Evolutionary conservation across 2,797 vertebrate species (phyloP).

Genomic region (Mycteria americana): DNA sequence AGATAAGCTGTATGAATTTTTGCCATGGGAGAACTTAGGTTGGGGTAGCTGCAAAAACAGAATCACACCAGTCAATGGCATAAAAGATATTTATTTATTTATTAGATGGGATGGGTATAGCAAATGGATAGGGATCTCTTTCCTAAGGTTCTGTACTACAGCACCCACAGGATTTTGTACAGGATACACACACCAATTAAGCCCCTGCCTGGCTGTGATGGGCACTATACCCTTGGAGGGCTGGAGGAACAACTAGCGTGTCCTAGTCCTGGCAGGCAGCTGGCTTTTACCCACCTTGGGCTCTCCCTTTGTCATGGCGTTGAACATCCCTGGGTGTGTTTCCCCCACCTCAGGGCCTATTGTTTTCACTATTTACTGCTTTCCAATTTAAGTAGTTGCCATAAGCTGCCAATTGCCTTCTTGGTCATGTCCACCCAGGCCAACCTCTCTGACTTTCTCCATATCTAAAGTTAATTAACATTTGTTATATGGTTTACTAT

Average conservation of each 20-base stretch:
- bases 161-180: neutral
- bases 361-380: neutral
- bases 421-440: neutral
- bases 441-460: neutral
- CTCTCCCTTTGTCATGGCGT: neutral
- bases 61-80: neutral
- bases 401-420: neutral
- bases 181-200: neutral
- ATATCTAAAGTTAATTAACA: neutral
- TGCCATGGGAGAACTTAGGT: neutral
- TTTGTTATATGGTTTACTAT: neutral
- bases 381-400: neutral
- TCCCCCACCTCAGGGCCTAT: neutral
- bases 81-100: neutral
- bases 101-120: neutral
- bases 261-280: neutral
- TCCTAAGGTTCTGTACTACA: neutral
- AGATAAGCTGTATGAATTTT: neutral
- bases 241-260: rapidly evolving
- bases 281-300: neutral
- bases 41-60: neutral
- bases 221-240: neutral
- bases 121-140: neutral
- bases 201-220: neutral
- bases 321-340: neutral